phyloP scores from a whole-genome alignment of 1,140 invertebrate genomes.

The Aradophagus sp. region DNA sequence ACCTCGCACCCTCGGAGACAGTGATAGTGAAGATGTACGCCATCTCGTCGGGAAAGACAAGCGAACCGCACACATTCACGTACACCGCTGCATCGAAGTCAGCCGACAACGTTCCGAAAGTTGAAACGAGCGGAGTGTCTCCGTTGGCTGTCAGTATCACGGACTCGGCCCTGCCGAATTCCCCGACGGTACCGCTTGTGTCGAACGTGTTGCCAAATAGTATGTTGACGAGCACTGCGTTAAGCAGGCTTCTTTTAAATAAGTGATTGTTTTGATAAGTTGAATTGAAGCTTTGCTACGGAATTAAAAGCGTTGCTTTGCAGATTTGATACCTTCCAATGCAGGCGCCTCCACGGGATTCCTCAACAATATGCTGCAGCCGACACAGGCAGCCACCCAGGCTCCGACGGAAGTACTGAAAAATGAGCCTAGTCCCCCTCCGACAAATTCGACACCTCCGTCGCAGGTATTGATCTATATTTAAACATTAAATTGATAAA shows the following conservation, averaged over 20 bases:
- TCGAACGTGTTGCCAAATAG: constrained; percentile 33
- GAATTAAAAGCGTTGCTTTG: no score
- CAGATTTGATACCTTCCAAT: constrained; percentile 61
- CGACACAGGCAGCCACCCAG: constrained; percentile 33
- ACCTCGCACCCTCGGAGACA: constrained; percentile 78
- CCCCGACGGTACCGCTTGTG: constrained; percentile 31
- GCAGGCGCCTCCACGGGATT: constrained; percentile 59
- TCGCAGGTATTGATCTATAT: constrained; percentile 21
- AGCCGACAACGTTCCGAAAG: constrained; percentile 52
- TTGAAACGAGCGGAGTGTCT: constrained; percentile 28
- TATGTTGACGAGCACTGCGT: no score
- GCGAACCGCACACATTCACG: constrained; percentile 89
- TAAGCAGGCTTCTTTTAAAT: no score
- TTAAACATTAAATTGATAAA: neutral
- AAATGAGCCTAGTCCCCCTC: constrained; percentile 68
- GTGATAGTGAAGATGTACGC: constrained; percentile 86
- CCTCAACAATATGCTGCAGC: constrained; percentile 59
- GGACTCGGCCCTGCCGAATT: constrained; percentile 35
- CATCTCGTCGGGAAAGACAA: constrained; percentile 89
- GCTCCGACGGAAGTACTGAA: constrained; percentile 61
- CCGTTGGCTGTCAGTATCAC: constrained; percentile 28
- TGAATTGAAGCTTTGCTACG: no score
- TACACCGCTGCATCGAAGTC: constrained; percentile 80
- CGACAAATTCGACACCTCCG: constrained; percentile 44
- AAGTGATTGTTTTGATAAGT: no score